Evolutionary conservation across 2,888 invertebrate species (phyloP), one percentile per base, ranked within the genome.

Genomic region (Eristalis pertinax): DNA sequence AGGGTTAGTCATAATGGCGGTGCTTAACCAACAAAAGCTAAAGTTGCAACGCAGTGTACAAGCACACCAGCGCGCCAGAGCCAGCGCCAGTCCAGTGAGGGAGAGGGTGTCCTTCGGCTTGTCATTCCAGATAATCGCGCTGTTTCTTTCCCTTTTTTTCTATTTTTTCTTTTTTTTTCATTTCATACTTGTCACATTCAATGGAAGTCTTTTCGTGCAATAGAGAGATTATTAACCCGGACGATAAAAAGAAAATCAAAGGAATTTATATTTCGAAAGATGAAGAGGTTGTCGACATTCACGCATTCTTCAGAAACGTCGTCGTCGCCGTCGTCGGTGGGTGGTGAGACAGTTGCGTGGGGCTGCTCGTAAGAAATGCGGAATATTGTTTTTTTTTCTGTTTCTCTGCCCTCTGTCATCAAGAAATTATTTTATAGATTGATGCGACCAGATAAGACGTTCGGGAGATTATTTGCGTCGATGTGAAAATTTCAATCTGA

Each of bases 201-300:
- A 86, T 75, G 75, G 76, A 43, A 72, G 70, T 58, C 83, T 78
- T 78, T 79, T 78, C 77, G 67, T 67, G 86, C 82, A 86, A 86
- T 82, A 78, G 70, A 86, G 75, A 86, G 86, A 86, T 86, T 86
- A 83, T 86, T 86, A 82, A 86, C 86, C 86, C 86, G 85, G 78
- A 60, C 76, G 70, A 83, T 82, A 83, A 78, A 74, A 78, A 38
- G 43, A 70, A 50, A 83, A 78, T 86, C 86, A 86, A 86, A 86
- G 86, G 83, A 86, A 79, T 86, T 83, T 82, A 19, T 50, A 60
- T 69, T 78, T 60, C 60, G 69, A 69, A 38, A 32, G 77, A 78
- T 50, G 76, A 58, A 19, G 82, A 73, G 70, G 78, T 82, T 81
- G 86, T 77, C 69, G 77, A 60, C 85, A 74, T 85, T 77, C 58